Base-by-base conservation (phyloP, 2,797 vertebrate species). In the Lagocephalus sceleratus region DNA sequence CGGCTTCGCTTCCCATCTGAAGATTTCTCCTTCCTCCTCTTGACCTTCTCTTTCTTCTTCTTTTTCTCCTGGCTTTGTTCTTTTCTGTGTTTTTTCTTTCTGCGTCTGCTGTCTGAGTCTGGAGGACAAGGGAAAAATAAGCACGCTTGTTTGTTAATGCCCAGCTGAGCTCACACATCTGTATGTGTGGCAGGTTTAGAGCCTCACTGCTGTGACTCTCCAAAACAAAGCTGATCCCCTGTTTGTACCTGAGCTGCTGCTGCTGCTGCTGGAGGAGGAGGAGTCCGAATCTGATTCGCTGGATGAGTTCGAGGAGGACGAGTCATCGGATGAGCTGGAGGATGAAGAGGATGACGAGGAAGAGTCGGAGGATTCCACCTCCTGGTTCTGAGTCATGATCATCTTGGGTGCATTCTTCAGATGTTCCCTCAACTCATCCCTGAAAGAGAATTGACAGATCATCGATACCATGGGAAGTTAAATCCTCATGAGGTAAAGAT, bases 381-480 rank as follows among this genome's bases (percentile, higher is more conserved):
- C 93, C 82, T 96, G 95, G 38, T 93, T 96, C 87, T 99, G 95
- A 2, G 97, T 94, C 94, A 97, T 94, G 69, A 98, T 95, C 68
- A 98, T 94, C 82, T 98, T 98, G 0, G 97, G 96, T 29, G 94
- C 96, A 6, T 98, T 99, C 88, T 98, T 98, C 73, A 98, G 86
- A 82, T 99, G 96, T 51, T 99, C 97, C 43, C 97, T 91, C 26
- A 99, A 81, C 78, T 98, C 97, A 79, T 99, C 97, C 52, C 96
- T 99, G 60, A 41, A 5, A 55, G 19, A 52, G 20, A 2, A 20
- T 14, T 14, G 3, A 32, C 32, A 29, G 5, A 35, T 35, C 14
- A 14, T 35, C 32, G 11, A 14, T 35, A 35, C 12, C 32, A 4
- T 12, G 4, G 32, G 32, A 35, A 35, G 12, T 12, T 2, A 14